Evolutionary conservation across 2,113 vertebrate species (phyloP), one percentile per base, ranked within the genome.

Genomic region (Dasyprocta punctata): DNA sequence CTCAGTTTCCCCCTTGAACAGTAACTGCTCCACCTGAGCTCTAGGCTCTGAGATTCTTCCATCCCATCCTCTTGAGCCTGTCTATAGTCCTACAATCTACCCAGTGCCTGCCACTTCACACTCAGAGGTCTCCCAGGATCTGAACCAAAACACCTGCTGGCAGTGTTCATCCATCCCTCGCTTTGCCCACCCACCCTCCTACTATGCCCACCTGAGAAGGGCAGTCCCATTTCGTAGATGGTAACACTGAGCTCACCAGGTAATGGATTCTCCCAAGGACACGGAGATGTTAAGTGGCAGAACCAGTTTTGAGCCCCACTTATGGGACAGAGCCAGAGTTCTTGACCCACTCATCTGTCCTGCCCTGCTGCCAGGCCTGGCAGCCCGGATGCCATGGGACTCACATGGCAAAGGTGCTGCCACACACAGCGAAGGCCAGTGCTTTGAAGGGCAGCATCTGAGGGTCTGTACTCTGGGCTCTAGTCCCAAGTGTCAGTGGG

Each of bases 1-100:
- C 92, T 97, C 60, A n/a, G 61, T 96, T 54, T 90, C 49, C 44
- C 52, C 20, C 26, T 20, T 8, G 16, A 86, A 49, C 47, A 44
- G n/a, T 13, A 17, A 36, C 0, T 1, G 61, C 24, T 54, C 86
- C 4, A 4, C 47, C 28, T n/a, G 71, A 94, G 60, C 54, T 38
- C 73, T 54, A 3, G 38, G 11, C 28, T 30, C 71, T n/a, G 19
- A 65, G 95, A 38, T 88, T 36, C 38, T n/a, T n/a, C 65, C 84
- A 0, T 24, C 71, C 36, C 36, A 4, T 22, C 41, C 22, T 67
- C 81, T 78, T 49, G 11, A 28, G 17, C n/a, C 63, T 5, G 0
- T 22, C 56, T 63, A 86, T 58, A 47, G 71, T 38, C n/a, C 54
- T 84, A 1, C 11, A 30, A 1, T 11, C 38, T 6, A 17, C 49